Evolutionary conservation across 2,113 vertebrate species (phyloP).

Genomic region (Lathamus discolor): DNA sequence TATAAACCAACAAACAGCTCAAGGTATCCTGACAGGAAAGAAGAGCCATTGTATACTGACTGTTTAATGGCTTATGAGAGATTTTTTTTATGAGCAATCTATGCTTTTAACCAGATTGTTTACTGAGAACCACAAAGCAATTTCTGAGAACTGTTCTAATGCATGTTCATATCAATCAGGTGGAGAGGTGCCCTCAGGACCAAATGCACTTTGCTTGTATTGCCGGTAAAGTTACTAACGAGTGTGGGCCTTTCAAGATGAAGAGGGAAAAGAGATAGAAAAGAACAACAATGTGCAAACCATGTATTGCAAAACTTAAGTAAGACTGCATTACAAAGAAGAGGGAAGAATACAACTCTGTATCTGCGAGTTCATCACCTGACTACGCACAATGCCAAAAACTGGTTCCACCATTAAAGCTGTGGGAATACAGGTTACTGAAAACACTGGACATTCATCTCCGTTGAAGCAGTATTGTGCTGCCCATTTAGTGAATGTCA

Average conservation of each 20-base stretch:
- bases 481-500: neutral
- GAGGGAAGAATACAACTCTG: neutral
- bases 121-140: neutral
- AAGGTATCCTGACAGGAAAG: neutral
- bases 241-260: neutral
- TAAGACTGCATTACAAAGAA: neutral
- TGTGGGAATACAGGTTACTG: neutral
- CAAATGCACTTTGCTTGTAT: neutral
- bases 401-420: neutral
- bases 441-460: neutral
- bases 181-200: neutral
- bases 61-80: neutral
- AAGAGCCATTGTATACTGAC: neutral
- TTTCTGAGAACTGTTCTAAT: neutral
- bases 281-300: neutral
- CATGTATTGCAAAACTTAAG: neutral
- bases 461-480: neutral
- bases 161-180: neutral
- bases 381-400: neutral
- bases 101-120: neutral
- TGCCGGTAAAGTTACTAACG: neutral
- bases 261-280: fast-evolving
- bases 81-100: neutral
- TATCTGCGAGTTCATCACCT: neutral
- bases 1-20: neutral